Evolutionary conservation across 2,797 vertebrate species (phyloP).

Genomic region (Falco concolor): DNA sequence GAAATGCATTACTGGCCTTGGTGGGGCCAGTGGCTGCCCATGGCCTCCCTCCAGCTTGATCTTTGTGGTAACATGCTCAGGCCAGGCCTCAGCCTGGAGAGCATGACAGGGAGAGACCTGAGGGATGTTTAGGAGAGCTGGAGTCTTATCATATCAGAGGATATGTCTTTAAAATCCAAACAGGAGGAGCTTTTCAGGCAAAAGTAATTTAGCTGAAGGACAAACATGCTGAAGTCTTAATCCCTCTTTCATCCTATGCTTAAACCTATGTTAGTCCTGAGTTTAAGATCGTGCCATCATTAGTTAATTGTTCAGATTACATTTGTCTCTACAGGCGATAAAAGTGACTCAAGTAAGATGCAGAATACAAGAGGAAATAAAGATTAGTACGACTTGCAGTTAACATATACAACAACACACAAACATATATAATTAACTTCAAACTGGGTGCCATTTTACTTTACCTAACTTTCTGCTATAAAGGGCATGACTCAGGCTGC

Average conservation of each 20-base stretch:
- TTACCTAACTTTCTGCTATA: background rate
- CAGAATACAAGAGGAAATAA: background rate
- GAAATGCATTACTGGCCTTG: background rate
- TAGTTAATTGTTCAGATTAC: background rate
- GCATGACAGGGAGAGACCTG: background rate
- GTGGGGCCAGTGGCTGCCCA: background rate
- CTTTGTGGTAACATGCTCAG: background rate
- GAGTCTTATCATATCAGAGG: background rate
- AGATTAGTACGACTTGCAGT: background rate
- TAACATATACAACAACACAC: background rate
- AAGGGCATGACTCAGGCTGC: background rate
- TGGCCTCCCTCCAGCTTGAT: background rate
- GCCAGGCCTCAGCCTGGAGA: background rate
- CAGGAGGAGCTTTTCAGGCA: background rate
- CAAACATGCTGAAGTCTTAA: background rate
- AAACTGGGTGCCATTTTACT: background rate
- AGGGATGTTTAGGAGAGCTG: background rate
- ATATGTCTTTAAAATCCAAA: background rate
- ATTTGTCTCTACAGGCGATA: background rate
- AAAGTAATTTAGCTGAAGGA: background rate
- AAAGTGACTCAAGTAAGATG: background rate
- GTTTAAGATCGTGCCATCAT: background rate
- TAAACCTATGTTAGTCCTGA: background rate
- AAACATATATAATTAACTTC: background rate
- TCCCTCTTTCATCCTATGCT: background rate